A percentile compares a stretch with the other conserved stretches of the same genome.
Evolutionary conservation across 2,797 vertebrate genomes (phyloP).

Genomic region (Notamacropus eugenii): DNA sequence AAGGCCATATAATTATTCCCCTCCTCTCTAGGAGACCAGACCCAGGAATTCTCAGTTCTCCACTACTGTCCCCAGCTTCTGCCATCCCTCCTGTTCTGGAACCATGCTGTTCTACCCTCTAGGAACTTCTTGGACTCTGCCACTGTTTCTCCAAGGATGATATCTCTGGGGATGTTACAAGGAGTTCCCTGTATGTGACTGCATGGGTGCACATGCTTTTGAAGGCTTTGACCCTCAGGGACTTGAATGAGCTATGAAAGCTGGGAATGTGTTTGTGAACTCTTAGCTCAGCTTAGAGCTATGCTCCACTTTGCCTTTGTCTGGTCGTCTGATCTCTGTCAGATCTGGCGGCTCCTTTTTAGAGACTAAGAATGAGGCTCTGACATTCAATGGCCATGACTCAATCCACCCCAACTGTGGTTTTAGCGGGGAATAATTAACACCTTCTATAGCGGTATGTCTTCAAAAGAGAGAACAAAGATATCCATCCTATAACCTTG

Average conservation of each 20-base stretch:
- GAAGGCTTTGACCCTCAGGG: neutral
- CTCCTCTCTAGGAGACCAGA: neutral
- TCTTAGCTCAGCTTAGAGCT: neutral
- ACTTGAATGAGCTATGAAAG: neutral
- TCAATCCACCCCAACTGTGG: neutral
- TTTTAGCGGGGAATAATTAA: neutral
- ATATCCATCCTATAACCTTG: neutral
- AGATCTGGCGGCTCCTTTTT: neutral
- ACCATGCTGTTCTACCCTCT: neutral
- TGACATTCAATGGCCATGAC: neutral
- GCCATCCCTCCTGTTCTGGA: neutral
- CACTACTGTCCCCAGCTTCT: neutral
- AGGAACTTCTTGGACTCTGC: neutral
- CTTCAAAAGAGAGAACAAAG: neutral
- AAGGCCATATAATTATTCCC: neutral
- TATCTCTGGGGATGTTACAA: neutral
- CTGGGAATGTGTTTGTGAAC: neutral
- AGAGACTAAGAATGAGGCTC: neutral
- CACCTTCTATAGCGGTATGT: neutral
- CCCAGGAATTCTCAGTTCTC: neutral
- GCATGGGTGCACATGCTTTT: neutral
- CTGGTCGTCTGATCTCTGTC: neutral
- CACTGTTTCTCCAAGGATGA: neutral
- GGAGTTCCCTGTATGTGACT: neutral
- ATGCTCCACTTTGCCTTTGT: neutral